A percentile compares a stretch with the other conserved stretches of the same genome.
These are phyloP conservation scores for Arothron firmamentum DNA, from an alignment of 2,113 vertebrate genomes.

Conservation along the genomic window DNA sequence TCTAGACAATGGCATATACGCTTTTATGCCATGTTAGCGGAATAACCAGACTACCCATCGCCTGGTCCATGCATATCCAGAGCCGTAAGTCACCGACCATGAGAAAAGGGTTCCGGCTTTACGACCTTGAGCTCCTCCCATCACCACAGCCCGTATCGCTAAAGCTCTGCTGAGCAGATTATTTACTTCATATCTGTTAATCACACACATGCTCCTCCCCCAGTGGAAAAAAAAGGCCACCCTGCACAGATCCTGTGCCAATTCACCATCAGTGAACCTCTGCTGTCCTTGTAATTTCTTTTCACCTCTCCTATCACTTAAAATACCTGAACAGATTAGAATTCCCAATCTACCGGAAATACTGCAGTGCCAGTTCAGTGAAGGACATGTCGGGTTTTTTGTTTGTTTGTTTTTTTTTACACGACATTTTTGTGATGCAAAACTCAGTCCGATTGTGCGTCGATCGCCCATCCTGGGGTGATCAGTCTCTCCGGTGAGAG, in stretches of 20 bases:
- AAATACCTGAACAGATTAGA: constrained; percentile 40
- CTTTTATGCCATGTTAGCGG: neutral
- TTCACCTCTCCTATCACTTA: constrained; percentile 33
- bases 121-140: constrained; percentile 25
- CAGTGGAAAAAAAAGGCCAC: constrained; percentile 34
- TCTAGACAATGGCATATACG: constrained; percentile 13
- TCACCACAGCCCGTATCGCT: constrained; percentile 20
- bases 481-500: constrained; percentile 54
- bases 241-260: constrained; percentile 22
- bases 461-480: constrained; percentile 58
- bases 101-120: constrained; percentile 20
- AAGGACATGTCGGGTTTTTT: constrained; percentile 49
- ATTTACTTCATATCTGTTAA: constrained; percentile 71
- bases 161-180: constrained; percentile 62
- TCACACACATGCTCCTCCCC: constrained; percentile 54
- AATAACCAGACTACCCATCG: too few species aligned
- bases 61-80: neutral
- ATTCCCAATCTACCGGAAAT: constrained; percentile 51
- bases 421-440: constrained; percentile 58
- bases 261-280: constrained; percentile 11
- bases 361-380: constrained; percentile 55
- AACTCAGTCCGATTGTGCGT: constrained; percentile 54
- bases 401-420: constrained; percentile 60
- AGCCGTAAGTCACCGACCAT: neutral
- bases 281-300: constrained; percentile 15